Evolutionary conservation across 1,140 invertebrate genomes (phyloP).

Genomic region (Chironomus tepperi): DNA sequence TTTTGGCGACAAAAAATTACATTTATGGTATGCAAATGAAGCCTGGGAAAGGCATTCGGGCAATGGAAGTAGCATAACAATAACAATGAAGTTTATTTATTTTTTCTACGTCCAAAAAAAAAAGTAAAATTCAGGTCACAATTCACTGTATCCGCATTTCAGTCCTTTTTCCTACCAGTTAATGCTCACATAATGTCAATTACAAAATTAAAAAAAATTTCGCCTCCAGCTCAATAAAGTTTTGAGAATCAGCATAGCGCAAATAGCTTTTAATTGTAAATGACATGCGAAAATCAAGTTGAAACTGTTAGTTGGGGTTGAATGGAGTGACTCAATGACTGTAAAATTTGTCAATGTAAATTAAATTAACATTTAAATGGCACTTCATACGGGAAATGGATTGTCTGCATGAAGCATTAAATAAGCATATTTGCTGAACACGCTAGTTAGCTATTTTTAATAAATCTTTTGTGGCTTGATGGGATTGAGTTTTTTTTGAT

Average conservation of each 20-base stretch:
- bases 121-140: neutral
- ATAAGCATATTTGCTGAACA: too few relatives aligned
- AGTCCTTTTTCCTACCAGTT: too few relatives aligned
- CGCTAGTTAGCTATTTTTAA: too few relatives aligned
- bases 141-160: too few relatives aligned
- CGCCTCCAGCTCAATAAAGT: neutral
- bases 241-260: neutral
- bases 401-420: too few relatives aligned
- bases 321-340: neutral
- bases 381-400: neutral
- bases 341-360: conserved; percentile 2
- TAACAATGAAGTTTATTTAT: neutral
- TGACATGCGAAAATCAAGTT: neutral
- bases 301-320: too few relatives aligned
- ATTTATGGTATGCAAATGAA: neutral
- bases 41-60: neutral
- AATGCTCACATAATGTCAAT: too few relatives aligned
- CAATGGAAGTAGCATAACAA: neutral
- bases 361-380: conserved; percentile 10
- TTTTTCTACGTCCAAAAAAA: neutral
- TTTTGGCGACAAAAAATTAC: neutral
- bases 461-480: too few relatives aligned
- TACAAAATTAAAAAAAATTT: too few relatives aligned
- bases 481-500: too few relatives aligned
- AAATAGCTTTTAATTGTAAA: conserved; percentile 4